Percentiles rank a stretch among this genome's conserved stretches.
phyloP scores from a whole-genome alignment of 2,888 invertebrate species.

The Plebejus argus region DNA sequence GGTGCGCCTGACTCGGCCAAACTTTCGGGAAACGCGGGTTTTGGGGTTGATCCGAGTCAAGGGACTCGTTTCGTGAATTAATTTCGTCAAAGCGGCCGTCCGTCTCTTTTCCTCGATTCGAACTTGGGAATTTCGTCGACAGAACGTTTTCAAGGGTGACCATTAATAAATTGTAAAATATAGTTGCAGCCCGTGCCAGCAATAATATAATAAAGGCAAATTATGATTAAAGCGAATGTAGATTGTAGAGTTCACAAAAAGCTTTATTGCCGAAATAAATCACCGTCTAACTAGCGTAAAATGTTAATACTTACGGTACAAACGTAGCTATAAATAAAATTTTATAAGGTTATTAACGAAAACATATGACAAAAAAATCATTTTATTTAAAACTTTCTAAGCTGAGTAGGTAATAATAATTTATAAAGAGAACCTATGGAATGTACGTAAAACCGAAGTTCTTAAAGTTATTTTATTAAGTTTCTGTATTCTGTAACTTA shows the following conservation, averaged over 20 bases:
- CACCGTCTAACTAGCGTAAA: constrained; percentile 6
- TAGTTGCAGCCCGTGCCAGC: constrained; percentile 30
- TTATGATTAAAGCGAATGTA: constrained; percentile 26
- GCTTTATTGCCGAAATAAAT: constrained; percentile 16
- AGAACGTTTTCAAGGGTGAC: constrained; percentile 27
- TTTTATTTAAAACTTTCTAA: neutral
- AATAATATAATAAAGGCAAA: constrained; percentile 27
- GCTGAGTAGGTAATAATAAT: neutral
- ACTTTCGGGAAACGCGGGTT: constrained; percentile 46
- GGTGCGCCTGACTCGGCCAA: constrained; percentile 45
- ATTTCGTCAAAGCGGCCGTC: neutral
- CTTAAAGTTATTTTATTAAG: too few relatives aligned
- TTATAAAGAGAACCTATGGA: too few relatives aligned
- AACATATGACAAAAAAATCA: neutral
- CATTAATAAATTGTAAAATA: constrained; percentile 25
- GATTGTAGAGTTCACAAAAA: constrained; percentile 17
- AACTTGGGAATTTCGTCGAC: neutral
- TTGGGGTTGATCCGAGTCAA: constrained; percentile 48
- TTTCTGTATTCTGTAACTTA: too few relatives aligned
- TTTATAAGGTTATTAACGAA: constrained; percentile 9
- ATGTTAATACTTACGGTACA: constrained; percentile 1
- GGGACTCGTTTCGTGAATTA: constrained; percentile 38
- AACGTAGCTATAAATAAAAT: constrained; percentile 8
- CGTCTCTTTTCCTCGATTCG: constrained; percentile 27
- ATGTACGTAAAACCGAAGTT: too few relatives aligned